phyloP scores from a whole-genome alignment of 2,113 vertebrate species.

The Nerophis lumbriciformis region DNA sequence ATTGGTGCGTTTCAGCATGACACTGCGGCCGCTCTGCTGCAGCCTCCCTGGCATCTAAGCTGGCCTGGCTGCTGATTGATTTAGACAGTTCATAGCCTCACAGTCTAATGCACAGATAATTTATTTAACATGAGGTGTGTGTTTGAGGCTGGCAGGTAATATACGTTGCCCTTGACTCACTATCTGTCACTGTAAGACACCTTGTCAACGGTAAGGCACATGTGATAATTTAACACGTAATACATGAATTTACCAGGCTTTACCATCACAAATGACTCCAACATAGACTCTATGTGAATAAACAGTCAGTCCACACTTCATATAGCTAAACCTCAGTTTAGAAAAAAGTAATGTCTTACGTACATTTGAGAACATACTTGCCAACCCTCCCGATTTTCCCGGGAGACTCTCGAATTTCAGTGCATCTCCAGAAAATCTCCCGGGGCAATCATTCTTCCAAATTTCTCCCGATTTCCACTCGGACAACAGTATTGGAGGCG shows the following conservation, averaged over 20 bases:
- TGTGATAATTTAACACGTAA: constrained; percentile 34
- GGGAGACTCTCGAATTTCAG: too few species aligned
- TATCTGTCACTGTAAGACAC: constrained; percentile 35
- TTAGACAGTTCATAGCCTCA: constrained; percentile 32
- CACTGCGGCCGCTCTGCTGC: constrained; percentile 16
- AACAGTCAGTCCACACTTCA: too few species aligned
- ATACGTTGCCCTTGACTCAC: constrained; percentile 31
- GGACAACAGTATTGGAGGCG: too few species aligned
- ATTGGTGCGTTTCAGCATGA: constrained; percentile 28
- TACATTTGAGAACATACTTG: too few species aligned
- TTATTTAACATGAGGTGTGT: constrained; percentile 48
- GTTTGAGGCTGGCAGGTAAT: constrained; percentile 23
- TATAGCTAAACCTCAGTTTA: too few species aligned
- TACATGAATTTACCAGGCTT: constrained; percentile 28
- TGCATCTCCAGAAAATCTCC: too few species aligned
- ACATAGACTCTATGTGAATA: constrained; percentile 18
- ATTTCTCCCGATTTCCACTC: too few species aligned
- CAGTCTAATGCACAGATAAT: constrained; percentile 60
- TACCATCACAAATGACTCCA: constrained; percentile 10
- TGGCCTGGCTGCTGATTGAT: constrained; percentile 56
- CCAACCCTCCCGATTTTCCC: too few species aligned
- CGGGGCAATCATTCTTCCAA: too few species aligned
- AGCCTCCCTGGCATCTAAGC: constrained; percentile 33
- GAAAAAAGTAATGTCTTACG: too few species aligned
- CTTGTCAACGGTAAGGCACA: constrained; percentile 34